phyloP scores from a whole-genome alignment of 2,113 vertebrate species.

The Accipiter virgatus region DNA sequence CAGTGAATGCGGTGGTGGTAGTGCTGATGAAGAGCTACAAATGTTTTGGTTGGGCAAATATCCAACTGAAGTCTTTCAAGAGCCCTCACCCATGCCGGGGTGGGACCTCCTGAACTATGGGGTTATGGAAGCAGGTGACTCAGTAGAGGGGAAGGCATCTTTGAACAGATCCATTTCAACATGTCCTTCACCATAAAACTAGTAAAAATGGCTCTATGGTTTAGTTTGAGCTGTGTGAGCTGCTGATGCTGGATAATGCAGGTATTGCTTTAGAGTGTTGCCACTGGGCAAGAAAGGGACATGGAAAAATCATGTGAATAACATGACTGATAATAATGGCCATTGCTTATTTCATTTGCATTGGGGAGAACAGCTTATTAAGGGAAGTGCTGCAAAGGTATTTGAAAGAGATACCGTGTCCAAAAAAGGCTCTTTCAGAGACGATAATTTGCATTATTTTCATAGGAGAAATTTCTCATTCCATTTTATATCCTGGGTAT shows the following conservation, averaged over 20 bases:
- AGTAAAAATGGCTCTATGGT: not conserved
- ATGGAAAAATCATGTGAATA: not conserved
- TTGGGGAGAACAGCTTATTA: not conserved
- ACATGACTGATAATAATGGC: not conserved
- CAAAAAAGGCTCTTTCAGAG: not conserved
- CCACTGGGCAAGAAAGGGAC: not conserved
- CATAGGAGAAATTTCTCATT: not conserved
- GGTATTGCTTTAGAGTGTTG: not conserved
- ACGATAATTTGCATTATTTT: not conserved
- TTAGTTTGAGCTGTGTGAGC: not conserved
- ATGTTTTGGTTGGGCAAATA: not conserved
- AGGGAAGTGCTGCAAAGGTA: not conserved
- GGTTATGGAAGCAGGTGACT: not conserved
- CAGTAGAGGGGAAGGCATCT: not conserved
- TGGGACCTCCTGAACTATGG: not conserved
- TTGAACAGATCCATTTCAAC: not conserved
- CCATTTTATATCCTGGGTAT: not conserved
- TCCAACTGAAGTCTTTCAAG: not conserved
- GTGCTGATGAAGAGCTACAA: not conserved
- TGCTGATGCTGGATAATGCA: not conserved
- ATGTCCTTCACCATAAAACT: not conserved
- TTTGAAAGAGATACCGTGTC: not conserved
- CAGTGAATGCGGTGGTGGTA: not conserved
- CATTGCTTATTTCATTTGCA: not conserved
- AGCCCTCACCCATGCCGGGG: fast-evolving